phyloP scores from a whole-genome alignment of 2,888 invertebrate species.

The Volucella inanis region DNA sequence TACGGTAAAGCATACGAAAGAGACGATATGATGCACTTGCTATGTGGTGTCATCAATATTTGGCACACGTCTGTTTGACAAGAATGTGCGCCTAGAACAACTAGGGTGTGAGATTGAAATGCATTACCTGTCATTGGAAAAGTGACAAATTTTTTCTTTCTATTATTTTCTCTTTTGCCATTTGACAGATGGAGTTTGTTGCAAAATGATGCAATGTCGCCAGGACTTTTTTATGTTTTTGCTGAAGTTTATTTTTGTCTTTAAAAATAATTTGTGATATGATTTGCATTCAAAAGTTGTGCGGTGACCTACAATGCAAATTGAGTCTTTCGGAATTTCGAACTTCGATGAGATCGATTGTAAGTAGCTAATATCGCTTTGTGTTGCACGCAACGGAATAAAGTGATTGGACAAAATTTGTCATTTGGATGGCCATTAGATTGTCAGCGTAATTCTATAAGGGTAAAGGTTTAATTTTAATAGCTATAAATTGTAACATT shows the following conservation, averaged over 20 bases:
- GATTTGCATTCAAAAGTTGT: slow-evolving; percentile 19
- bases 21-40: slow-evolving; percentile 26
- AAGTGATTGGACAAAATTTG: too few species aligned
- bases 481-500: too few species aligned
- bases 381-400: slow-evolving; percentile 7
- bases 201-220: slow-evolving; percentile 31
- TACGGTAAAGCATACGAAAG: slow-evolving; percentile 16
- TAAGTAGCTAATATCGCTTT: slow-evolving; percentile 11
- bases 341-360: slow-evolving; percentile 20
- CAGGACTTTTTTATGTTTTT: background rate
- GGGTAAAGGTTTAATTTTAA: too few species aligned
- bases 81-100: background rate
- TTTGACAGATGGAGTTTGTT: background rate
- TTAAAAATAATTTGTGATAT: background rate
- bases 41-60: slow-evolving; percentile 42
- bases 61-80: slow-evolving; percentile 35
- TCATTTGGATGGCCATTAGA: too few species aligned
- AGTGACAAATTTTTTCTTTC: slow-evolving; percentile 26
- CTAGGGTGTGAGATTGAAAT: background rate
- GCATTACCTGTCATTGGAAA: slow-evolving; percentile 14
- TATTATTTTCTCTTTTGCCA: too few species aligned
- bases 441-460: too few species aligned
- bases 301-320: slow-evolving; percentile 19
- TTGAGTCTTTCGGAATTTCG: slow-evolving; percentile 20
- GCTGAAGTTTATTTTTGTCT: background rate